A percentile compares a stretch with the other conserved stretches of the same genome.
These are phyloP conservation scores for Phymastichus coffea DNA, from an alignment of 1,140 invertebrate genomes.

Conservation along the genomic window DNA sequence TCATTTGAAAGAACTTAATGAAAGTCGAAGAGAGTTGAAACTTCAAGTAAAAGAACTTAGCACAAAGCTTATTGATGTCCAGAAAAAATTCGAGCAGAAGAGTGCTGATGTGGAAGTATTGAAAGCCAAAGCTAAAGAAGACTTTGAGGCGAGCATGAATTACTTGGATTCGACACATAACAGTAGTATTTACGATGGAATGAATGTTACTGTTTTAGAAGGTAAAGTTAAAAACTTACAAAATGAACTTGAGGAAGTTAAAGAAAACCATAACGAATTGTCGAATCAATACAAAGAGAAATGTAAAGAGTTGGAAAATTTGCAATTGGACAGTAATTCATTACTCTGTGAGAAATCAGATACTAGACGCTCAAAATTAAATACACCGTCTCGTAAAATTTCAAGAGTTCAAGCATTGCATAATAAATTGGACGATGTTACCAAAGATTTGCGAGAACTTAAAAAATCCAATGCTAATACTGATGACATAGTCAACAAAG, in stretches of 20 bases:
- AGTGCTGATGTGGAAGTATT: conserved; percentile 33
- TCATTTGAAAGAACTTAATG: conserved; percentile 36
- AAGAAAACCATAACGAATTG: conserved; percentile 30
- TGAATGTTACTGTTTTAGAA: conserved; percentile 36
- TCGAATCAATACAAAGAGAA: conserved; percentile 33
- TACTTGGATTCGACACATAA: conserved; percentile 26
- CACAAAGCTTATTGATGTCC: conserved; percentile 34
- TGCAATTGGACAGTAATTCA: conserved; percentile 12
- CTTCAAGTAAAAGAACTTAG: conserved; percentile 38
- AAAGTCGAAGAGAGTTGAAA: conserved; percentile 36
- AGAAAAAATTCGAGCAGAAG: conserved; percentile 39
- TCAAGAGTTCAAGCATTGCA: conserved; percentile 23
- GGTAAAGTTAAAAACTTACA: conserved; percentile 33
- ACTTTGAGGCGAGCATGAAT: conserved; percentile 32
- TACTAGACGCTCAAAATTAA: neutral
- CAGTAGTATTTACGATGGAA: conserved; percentile 21
- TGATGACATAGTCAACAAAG: neutral
- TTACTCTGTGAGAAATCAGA: neutral
- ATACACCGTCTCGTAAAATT: neutral
- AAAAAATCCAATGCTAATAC: neutral
- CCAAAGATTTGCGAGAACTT: conserved; percentile 19
- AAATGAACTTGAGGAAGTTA: conserved; percentile 34
- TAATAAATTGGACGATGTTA: conserved; percentile 21
- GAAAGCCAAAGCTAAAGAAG: conserved; percentile 36
- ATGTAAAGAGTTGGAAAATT: conserved; percentile 35